Evolutionary conservation across 1,140 invertebrate species (phyloP), one percentile per base, ranked within the genome.

Genomic region (Eciton burchellii): DNA sequence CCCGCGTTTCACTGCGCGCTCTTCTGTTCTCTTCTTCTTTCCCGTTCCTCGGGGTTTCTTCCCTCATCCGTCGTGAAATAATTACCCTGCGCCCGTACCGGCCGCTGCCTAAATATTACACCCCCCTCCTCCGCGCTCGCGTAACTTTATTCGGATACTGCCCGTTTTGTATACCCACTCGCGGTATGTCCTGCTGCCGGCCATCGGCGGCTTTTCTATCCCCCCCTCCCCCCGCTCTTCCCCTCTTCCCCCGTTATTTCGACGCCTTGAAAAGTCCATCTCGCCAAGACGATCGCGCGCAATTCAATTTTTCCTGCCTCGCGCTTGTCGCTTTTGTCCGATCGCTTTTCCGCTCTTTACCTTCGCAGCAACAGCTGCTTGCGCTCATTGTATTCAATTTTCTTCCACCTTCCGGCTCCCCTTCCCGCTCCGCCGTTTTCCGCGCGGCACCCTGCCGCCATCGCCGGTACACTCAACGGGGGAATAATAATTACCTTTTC

Each of bases 401-500:
- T 81, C 85, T 83, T 82, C 59, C 68, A 52, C 66, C 21, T 52
- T 71, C 56, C 82, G 56, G 82, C 72, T 87, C 87, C 83, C 68
- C 74, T 84, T 81, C 45, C 54, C 52, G 62, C 85, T 19, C 57
- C 63, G 66, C 49, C 52, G 63, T 57, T 82, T 45, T 21, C 65
- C 0, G 6, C 35, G 52, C 16, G 11, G 21, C 26, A 57, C 60
- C 54, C 24, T n/a, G 21, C 29, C 12, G 35, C 24, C 49, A 35
- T 21, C 21, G 45, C 29, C 35, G 49, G 73, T 60, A 14, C 14
- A 43, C 56, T 49, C 81, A 49, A 71, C 52, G 79, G 70, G 71
- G 60, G 86, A 88, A 88, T 88, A 88, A 88, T 88, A 88, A 88
- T 88, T 85, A 88, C 77, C 87, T 83, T 88, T 88, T 88, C 87